Evolutionary conservation across 2,888 invertebrate species (phyloP), one percentile per base, ranked within the genome.

Genomic region (Megalurothrips usitatus): DNA sequence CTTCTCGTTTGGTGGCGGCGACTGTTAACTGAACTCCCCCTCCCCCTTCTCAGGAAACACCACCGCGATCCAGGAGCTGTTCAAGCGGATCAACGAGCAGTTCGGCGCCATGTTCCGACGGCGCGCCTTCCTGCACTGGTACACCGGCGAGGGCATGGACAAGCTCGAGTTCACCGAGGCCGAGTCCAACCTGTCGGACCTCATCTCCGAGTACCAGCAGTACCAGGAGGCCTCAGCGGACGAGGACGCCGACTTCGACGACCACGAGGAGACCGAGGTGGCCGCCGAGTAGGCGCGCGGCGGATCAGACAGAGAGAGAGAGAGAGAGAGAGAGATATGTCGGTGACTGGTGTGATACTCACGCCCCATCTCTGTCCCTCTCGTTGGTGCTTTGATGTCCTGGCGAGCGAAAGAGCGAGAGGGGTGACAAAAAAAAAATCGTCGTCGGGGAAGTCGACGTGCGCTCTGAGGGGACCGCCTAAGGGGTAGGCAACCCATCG

Each of bases 41-140:
- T 43, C 3, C 6, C n/a, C n/a, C n/a, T 58, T 14, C 58, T 90
- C 47, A 89, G 94, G 68, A 81, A 95, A 95, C 88, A 90, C 94
- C 81, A 96, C 95, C 78, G 94, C 95, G 84, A 94, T 95, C 84
- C 95, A 95, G 87, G 95, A 95, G 88, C 91, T 96, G 84, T 95
- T 95, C 89, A 94, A 94, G 86, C 89, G 94, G 83, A 92, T 95
- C 85, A 92, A 93, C 0, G 95, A 95, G 86, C 95, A 95, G 87
- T 95, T 95, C 87, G 93, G 93, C 0, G 95, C 95, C 84, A 96
- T 96, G 96, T 96, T 96, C 89, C 89, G 95, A 81, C 91, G 95
- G 82, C 97, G 96, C 90, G 97, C 97, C 88, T 97, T 97, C 93
- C 91, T 97, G 88, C 97, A 97, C 92, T 97, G 97, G 97, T 97